Base-by-base conservation (phyloP, 2,888 invertebrate genomes). In the Chrysotoxum bicinctum region DNA sequence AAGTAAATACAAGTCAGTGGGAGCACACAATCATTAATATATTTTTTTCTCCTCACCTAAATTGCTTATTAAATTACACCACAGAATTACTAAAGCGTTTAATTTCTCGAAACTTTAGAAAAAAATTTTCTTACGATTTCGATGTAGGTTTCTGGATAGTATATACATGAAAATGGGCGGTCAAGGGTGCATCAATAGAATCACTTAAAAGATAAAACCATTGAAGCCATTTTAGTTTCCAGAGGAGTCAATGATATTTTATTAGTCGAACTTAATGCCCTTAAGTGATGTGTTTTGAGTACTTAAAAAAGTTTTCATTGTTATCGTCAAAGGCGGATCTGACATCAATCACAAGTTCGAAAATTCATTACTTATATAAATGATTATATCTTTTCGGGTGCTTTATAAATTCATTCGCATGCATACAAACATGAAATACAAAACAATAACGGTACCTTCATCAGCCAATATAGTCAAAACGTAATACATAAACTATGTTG, bases 181-280 rank as follows among this genome's bases (percentile, higher is more conserved):
- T 40, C 3, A 16, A 43, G 58, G 37, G 52, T 12, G 35, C 35
- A 68, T 50, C 74, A 80, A 68, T 74, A 68, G 52, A 80, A 80
- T 74, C 79, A 80, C 74, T 74, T 80, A 74, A 79, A 40, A 60
- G 10, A 73, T 32, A 21, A 66, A 48, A 26, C 62, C 66, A 23
- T 10, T 56, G 14, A 30, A 30, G n/a, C 12, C n/a, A 45, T 21
- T 16, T 45, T 32, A 69, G 35, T 43, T 43, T 35, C 35, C 56
- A 19, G 45, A 19, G 45, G 45, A 78, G 54, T 54, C 62, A 48
- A 64, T 70, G n/a, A 23, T 7, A 14, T 45, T 54, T 64, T 62
- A 77, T 62, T 69, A 35, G 52, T 54, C 52, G 60, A 30, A 23
- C 32, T 52, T 19, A 10, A 76, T 48, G 50, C 23, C 50, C 23